Evolutionary conservation across 2,888 invertebrate species (phyloP), one percentile per base, ranked within the genome.

Genomic region (Acleris sparsana): DNA sequence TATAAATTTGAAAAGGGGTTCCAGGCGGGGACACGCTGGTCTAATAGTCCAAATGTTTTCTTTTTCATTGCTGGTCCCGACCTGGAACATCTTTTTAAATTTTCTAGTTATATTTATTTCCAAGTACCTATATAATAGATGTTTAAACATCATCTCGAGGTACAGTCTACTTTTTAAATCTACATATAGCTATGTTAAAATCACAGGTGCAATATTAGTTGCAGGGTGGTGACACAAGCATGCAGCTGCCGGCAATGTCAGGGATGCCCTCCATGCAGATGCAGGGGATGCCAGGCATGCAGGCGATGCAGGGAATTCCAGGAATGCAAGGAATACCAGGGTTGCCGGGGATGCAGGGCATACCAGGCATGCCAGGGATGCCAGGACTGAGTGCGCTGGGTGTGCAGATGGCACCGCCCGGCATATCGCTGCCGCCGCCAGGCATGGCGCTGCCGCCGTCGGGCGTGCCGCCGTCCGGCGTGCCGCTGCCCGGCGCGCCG

Each of bases 381-480:
- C 55, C 39, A 1, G 55, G 39, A 39, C 39, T 55, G 55, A 5
- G 13, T n/a, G 9, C 18, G 9, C 17, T 53, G 53, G 17, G n/a
- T 4, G 44, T 5, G 44, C 44, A n/a, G 52, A 22, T 53, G 51
- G 58, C 70, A 63, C 69, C 48, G 55, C 43, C 48, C 49, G 48
- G 46, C 48, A 49, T 29, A 7, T 29, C 56, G 49, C 58, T 61
- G 58, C 63, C 51, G 53, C 25, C n/a, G 56, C 52, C 64, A 39
- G 48, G 43, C 55, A 53, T 29, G 29, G 29, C 29, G 29, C 29
- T 55, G 53, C 55, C 66, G 59, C 61, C 43, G 62, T 56, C 52
- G 59, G 29, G 29, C 29, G 29, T 55, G 53, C 53, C 66, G 59
- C 61, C 43, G 62, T 53, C 52, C 67, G 69, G 65, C 69, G 64